phyloP scores from a whole-genome alignment of 2,113 vertebrate species.

The Leptobrachium leishanense region DNA sequence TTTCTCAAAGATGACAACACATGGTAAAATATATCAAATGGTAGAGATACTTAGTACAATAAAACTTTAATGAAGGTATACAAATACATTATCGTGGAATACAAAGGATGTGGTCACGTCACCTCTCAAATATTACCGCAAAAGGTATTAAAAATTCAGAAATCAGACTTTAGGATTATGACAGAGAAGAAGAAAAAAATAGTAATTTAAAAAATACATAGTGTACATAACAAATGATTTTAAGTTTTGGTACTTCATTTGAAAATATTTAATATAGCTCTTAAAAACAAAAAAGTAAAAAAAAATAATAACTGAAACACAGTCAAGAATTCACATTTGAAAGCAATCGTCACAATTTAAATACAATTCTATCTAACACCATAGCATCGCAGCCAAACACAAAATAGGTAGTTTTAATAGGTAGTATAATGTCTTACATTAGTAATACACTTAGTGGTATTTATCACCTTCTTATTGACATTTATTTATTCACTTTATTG shows the following conservation, averaged over 20 bases:
- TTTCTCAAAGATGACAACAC: conserved; percentile 61
- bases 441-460: conserved; percentile 19
- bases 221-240: not conserved
- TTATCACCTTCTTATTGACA: not conserved
- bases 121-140: conserved; percentile 29
- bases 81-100: conserved; percentile 28
- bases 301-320: not conserved
- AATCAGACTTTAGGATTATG: not conserved
- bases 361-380: conserved; percentile 11
- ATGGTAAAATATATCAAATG: conserved; percentile 25
- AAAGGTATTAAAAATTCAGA: conserved; percentile 1
- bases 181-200: not conserved
- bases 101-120: conserved; percentile 39
- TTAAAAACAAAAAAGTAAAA: not conserved
- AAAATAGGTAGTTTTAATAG: conserved; percentile 58
- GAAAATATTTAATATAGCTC: not conserved
- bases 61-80: conserved; percentile 1
- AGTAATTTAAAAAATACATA: not conserved
- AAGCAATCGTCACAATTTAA: not conserved
- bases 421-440: conserved; percentile 34
- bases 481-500: not conserved
- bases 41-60: conserved; percentile 2
- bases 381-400: conserved; percentile 30
- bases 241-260: not conserved
- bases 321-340: not conserved